Evolutionary conservation across 2,797 vertebrate species (phyloP).

Genomic region (Harpagifer antarcticus): DNA sequence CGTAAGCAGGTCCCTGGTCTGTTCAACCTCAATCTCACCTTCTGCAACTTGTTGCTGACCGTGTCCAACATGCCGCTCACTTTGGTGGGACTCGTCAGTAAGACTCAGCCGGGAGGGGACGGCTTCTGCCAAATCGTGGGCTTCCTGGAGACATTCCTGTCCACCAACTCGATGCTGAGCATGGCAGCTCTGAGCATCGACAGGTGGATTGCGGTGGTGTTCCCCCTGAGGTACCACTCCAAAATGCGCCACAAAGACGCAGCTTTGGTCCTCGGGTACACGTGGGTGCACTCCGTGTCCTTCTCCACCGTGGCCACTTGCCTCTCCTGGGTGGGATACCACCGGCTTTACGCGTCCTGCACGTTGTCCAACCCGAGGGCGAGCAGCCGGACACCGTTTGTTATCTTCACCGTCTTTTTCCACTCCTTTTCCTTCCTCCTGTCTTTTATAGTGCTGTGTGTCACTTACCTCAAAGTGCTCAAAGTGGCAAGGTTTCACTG

Average conservation of each 20-base stretch:
- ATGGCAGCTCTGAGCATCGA: conserved; percentile 98
- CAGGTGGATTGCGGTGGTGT: conserved; percentile 98
- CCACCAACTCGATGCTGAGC: conserved; percentile 96
- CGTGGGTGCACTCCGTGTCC: conserved; percentile 93
- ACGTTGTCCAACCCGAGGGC: conserved; percentile 89
- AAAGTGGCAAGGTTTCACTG: conserved; percentile 96
- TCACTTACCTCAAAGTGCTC: conserved; percentile 96
- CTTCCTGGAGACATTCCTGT: conserved; percentile 96
- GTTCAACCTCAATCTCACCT: conserved; percentile 97
- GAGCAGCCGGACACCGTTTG: conserved; percentile 87
- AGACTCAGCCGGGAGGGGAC: conserved; percentile 89
- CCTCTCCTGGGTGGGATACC: conserved; percentile 96
- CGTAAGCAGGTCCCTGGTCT: conserved; percentile 94
- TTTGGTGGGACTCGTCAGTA: conserved; percentile 90
- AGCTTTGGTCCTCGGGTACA: conserved; percentile 92
- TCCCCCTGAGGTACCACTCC: conserved; percentile 96
- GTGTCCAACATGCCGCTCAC: conserved; percentile 97
- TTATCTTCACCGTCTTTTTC: conserved; percentile 92
- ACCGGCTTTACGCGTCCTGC: conserved; percentile 96
- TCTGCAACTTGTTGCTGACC: conserved; percentile 96
- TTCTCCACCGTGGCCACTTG: conserved; percentile 92
- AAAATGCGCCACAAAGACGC: conserved; percentile 95
- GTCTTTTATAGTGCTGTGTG: conserved; percentile 91
- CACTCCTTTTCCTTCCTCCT: conserved; percentile 94
- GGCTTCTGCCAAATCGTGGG: conserved; percentile 90